These are phyloP conservation scores for Chaenodraco wilsoni DNA, from an alignment of 2,797 vertebrate genomes.

Conservation along the genomic window DNA sequence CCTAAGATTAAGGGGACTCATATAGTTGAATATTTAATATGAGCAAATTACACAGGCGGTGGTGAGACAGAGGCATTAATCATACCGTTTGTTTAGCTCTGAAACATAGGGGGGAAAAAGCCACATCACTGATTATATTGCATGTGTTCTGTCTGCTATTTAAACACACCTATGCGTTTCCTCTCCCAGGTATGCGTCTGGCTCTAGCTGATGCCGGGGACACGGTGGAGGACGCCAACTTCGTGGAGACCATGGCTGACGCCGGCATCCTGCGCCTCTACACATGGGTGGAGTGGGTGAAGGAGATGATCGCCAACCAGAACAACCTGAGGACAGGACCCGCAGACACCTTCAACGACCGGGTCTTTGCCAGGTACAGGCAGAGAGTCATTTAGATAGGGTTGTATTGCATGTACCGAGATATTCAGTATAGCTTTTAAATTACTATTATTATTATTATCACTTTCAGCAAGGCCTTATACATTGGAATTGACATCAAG, in stretches of 20 bases:
- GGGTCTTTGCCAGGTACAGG: slow-evolving; percentile 92
- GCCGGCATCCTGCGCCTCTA: slow-evolving; percentile 96
- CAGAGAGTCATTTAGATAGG: not conserved
- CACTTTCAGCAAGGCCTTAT: not conserved
- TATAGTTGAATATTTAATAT: not conserved
- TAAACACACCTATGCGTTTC: not conserved
- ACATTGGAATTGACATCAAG: not conserved
- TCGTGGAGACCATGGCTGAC: slow-evolving; percentile 97
- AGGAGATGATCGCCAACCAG: slow-evolving; percentile 95
- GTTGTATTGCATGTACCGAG: not conserved
- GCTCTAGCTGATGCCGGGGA: slow-evolving; percentile 96
- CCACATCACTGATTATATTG: not conserved
- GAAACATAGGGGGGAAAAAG: not conserved
- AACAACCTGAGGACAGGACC: slow-evolving; percentile 90
- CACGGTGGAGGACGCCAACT: slow-evolving; percentile 98
- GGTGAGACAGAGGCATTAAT: not conserved
- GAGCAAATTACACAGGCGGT: not conserved
- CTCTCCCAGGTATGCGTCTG: slow-evolving; percentile 91
- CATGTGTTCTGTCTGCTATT: not conserved
- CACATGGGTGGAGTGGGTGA: slow-evolving; percentile 98
- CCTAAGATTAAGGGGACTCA: not conserved
- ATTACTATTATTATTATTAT: not conserved
- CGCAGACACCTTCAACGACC: slow-evolving; percentile 91
- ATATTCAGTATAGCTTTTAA: not conserved
- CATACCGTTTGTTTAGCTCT: not conserved